phyloP scores from a whole-genome alignment of 2,797 vertebrate genomes.

The Heteromormyrus szaboi region DNA sequence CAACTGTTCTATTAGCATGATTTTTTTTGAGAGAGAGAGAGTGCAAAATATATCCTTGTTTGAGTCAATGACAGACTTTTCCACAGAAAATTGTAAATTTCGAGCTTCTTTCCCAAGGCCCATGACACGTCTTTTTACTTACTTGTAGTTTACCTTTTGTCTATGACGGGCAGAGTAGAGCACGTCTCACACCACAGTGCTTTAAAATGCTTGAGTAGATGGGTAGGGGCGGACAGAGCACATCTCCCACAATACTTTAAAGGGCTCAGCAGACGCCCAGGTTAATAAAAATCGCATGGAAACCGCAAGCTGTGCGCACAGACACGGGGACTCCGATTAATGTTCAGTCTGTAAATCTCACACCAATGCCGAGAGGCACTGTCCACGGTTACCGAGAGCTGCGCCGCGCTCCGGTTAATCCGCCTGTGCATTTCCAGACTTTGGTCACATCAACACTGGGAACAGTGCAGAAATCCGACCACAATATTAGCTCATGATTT shows the following conservation, averaged over 20 bases:
- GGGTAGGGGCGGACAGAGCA: not conserved
- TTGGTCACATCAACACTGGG: not conserved
- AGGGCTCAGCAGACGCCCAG: not conserved
- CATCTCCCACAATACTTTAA: not conserved
- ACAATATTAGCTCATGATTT: not conserved
- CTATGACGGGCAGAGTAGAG: not conserved
- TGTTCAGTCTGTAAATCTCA: not conserved
- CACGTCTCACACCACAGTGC: not conserved
- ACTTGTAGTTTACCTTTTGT: not conserved
- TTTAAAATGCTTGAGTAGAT: not conserved
- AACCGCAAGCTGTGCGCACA: not conserved
- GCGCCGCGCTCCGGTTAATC: not conserved
- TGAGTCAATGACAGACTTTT: not conserved
- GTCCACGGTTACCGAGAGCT: not conserved
- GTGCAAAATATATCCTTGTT: not conserved
- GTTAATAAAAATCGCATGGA: constrained; percentile 4
- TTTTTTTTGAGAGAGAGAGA: too few relatives aligned
- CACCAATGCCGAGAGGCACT: not conserved
- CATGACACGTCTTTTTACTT: not conserved
- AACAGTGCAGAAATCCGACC: not conserved
- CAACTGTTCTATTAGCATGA: not conserved
- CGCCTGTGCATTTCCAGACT: not conserved
- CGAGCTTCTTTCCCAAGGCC: not conserved
- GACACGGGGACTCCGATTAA: not conserved
- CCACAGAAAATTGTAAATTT: not conserved